phyloP scores from a whole-genome alignment of 2,113 vertebrate genomes.

The Heloderma charlesbogerti region DNA sequence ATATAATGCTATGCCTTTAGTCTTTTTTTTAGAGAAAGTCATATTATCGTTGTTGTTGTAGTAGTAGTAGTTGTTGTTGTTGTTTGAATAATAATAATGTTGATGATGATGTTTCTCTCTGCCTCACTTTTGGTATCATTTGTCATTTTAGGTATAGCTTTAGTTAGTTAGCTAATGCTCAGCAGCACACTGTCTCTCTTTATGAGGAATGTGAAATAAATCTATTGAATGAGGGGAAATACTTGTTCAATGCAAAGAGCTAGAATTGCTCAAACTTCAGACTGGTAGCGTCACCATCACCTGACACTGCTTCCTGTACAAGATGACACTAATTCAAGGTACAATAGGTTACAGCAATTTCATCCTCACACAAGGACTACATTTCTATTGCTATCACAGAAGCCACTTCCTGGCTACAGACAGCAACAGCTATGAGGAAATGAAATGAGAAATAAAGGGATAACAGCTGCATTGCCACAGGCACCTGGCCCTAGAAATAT shows the following conservation, averaged over 20 bases:
- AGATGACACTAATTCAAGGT: not conserved
- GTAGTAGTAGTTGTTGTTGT: no score
- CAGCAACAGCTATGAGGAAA: not conserved
- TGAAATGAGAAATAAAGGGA: constrained; percentile 12
- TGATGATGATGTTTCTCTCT: not conserved
- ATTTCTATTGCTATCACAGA: constrained; percentile 41
- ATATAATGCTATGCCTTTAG: not conserved
- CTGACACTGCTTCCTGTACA: not conserved
- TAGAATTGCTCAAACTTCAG: not conserved
- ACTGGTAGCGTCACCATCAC: fast-evolving
- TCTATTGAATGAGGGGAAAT: fast-evolving
- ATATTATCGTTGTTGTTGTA: no score
- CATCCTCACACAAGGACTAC: not conserved
- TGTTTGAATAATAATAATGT: no score
- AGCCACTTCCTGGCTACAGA: constrained; percentile 18
- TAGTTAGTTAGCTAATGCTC: fast-evolving
- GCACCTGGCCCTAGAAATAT: constrained; percentile 45
- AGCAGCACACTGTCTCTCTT: not conserved
- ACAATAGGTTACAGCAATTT: not conserved
- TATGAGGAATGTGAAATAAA: fast-evolving
- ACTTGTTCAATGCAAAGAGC: not conserved
- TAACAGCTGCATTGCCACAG: constrained; percentile 57
- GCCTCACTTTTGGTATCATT: fast-evolving
- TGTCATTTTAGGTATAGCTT: not conserved
- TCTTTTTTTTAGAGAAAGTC: no score